A percentile compares a stretch with the other conserved stretches of the same genome.
Evolutionary conservation across 2,113 vertebrate genomes (phyloP).

Genomic region (Spheniscus mendiculus): DNA sequence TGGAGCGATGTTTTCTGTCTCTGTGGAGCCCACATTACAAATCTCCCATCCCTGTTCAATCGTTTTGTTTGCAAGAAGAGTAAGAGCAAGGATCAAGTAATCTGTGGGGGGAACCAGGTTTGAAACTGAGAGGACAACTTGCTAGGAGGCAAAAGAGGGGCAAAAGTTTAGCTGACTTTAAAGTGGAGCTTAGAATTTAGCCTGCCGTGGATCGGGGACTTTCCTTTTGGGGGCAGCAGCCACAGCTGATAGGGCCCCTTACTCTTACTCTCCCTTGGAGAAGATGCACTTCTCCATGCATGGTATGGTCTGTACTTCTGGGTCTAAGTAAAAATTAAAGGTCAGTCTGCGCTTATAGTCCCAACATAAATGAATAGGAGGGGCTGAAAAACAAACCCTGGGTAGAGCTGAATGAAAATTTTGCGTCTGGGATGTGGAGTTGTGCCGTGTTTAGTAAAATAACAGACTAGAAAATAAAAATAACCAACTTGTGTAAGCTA

Average conservation of each 20-base stretch:
- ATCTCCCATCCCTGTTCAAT: not conserved
- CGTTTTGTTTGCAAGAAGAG: not conserved
- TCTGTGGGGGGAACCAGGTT: not conserved
- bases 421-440: not conserved
- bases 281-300: not conserved
- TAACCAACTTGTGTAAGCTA: not conserved
- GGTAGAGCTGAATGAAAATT: not conserved
- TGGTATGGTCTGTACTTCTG: not conserved
- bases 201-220: rapidly evolving
- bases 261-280: not conserved
- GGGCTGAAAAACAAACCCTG: not conserved
- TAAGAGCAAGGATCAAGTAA: not conserved
- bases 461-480: not conserved
- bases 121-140: not conserved
- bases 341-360: not conserved
- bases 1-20: not conserved
- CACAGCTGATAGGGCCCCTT: not conserved
- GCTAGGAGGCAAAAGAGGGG: not conserved
- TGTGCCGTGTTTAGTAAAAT: not conserved
- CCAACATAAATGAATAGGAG: not conserved
- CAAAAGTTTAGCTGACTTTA: not conserved
- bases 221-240: not conserved
- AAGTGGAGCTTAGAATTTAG: not conserved
- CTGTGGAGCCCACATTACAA: not conserved
- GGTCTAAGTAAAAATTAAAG: not conserved